Conservation (phyloP, 2,888 invertebrate genomes). For the Acanthoscelides obtectus region DNA sequence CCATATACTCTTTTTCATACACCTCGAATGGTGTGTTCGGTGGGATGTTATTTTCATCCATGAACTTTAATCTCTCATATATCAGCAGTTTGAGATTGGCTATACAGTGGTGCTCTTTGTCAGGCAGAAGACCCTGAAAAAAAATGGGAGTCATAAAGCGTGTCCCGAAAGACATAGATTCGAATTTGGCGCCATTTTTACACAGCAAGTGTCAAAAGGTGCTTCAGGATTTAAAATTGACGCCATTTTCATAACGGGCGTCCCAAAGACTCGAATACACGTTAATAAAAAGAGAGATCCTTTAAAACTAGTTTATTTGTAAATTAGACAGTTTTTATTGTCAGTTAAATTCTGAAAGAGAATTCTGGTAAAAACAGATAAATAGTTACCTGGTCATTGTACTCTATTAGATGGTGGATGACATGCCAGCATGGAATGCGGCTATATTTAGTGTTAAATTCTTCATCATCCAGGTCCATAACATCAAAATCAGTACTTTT, state of each 20-base stretch:
- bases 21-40: constrained; percentile 21
- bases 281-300: too few species aligned
- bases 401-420: constrained; percentile 25
- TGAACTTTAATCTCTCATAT: constrained; percentile 18
- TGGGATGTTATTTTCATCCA: constrained; percentile 23
- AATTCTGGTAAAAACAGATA: too few species aligned
- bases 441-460: constrained; percentile 26
- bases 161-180: too few species aligned
- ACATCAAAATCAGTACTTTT: constrained; percentile 22
- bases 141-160: too few species aligned
- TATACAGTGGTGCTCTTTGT: constrained; percentile 23
- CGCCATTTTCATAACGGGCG: too few species aligned
- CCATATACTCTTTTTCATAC: constrained; percentile 23
- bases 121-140: constrained; percentile 25
- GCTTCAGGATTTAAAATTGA: too few species aligned
- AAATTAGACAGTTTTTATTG: too few species aligned
- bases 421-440: constrained; percentile 24
- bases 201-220: too few species aligned
- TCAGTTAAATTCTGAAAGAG: too few species aligned
- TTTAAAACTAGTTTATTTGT: too few species aligned
- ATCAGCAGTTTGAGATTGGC: constrained; percentile 23
- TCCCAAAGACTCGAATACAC: too few species aligned
- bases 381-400: constrained; percentile 16
- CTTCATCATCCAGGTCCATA: constrained; percentile 23
- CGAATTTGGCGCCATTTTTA: too few species aligned